Conservation (phyloP, 2,113 vertebrate genomes). For the Dascyllus trimaculatus region DNA sequence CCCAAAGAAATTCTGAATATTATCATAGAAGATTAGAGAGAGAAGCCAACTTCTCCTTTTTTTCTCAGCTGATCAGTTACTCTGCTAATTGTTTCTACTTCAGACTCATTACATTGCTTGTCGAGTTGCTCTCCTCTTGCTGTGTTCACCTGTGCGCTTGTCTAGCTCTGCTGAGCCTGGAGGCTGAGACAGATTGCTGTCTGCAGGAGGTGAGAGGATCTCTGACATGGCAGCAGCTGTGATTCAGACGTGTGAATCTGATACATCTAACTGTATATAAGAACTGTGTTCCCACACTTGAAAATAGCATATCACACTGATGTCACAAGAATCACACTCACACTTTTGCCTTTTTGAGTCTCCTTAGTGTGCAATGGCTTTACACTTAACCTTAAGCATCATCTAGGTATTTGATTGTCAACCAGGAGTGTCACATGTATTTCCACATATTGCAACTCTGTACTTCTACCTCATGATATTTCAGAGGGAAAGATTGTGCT, state of each 20-base stretch:
- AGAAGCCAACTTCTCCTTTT: too few relatives aligned
- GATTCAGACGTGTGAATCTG: constrained; percentile 49
- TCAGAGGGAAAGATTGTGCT: background rate
- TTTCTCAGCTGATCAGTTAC: too few relatives aligned
- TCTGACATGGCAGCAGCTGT: constrained; percentile 29
- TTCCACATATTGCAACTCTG: background rate
- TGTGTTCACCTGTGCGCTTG: background rate
- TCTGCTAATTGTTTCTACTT: background rate
- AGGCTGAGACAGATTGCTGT: constrained; percentile 16
- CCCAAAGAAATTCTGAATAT: background rate
- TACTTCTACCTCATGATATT: background rate
- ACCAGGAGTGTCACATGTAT: background rate
- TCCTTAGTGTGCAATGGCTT: background rate
- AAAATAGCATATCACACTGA: constrained; percentile 41
- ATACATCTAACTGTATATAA: constrained; percentile 18
- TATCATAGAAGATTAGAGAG: background rate
- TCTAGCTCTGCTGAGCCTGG: background rate
- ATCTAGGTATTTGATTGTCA: background rate
- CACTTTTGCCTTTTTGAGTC: background rate
- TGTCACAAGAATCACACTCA: constrained; percentile 8
- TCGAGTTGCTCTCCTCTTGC: background rate
- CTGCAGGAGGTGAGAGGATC: constrained; percentile 42
- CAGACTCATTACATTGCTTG: background rate
- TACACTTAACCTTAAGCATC: too few relatives aligned
- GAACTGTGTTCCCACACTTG: constrained; percentile 39